These are phyloP conservation scores for Drosophila prosaltans DNA, from an alignment of 1,140 invertebrate genomes.

Conservation along the genomic window DNA sequence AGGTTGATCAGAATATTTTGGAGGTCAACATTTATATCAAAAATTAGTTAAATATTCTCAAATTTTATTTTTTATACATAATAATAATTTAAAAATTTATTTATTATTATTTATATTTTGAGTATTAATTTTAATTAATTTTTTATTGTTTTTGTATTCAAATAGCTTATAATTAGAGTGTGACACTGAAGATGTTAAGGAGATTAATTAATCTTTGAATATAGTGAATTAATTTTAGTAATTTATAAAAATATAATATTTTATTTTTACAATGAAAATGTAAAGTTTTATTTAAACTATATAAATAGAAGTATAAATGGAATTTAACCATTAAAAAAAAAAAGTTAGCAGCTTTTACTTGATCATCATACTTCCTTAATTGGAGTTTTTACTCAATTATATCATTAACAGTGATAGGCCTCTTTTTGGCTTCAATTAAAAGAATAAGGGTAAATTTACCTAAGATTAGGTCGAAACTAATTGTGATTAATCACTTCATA, in stretches of 20 bases:
- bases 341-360: slow-evolving; percentile 84
- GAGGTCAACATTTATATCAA: slow-evolving; percentile 77
- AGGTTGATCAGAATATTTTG: slow-evolving; percentile 84
- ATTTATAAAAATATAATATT: slow-evolving; percentile 82
- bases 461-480: slow-evolving; percentile 86
- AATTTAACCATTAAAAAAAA: slow-evolving; percentile 83
- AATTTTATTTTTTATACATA: slow-evolving; percentile 64
- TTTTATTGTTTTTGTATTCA: slow-evolving; percentile 83
- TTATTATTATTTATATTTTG: slow-evolving; percentile 83
- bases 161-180: slow-evolving; percentile 86
- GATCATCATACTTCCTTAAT: slow-evolving; percentile 83
- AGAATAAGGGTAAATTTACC: slow-evolving; percentile 84
- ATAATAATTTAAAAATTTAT: slow-evolving; percentile 84
- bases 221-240: slow-evolving; percentile 67
- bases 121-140: slow-evolving; percentile 81
- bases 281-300: slow-evolving; percentile 85
- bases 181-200: slow-evolving; percentile 86
- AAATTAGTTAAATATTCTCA: slow-evolving; percentile 59
- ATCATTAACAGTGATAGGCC: slow-evolving; percentile 79
- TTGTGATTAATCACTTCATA: slow-evolving; percentile 85
- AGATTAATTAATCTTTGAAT: slow-evolving; percentile 76
- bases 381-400: slow-evolving; percentile 67
- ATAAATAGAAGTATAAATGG: slow-evolving; percentile 84
- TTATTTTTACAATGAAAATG: slow-evolving; percentile 86
- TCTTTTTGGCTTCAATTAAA: slow-evolving; percentile 85